Evolutionary conservation across 2,888 invertebrate species (phyloP), one percentile per base, ranked within the genome.

Genomic region (Mythimna pallens): DNA sequence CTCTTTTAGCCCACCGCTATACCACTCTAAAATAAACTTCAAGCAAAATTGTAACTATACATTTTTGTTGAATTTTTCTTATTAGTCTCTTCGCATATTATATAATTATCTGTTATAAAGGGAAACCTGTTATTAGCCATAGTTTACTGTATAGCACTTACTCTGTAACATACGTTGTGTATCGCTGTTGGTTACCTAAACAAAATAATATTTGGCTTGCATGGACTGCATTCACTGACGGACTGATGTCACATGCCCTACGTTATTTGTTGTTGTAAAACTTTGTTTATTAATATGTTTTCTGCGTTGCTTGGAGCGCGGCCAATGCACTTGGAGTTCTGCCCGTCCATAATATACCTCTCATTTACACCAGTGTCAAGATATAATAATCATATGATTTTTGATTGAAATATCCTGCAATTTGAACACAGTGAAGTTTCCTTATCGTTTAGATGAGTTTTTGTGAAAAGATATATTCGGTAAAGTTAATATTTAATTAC

Each of bases 231-330:
- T 65, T 58, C 65, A 75, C 65, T 75, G 22, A 75, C 17, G 17
- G n/a, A 30, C 20, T 20, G 8, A n/a, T 47, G 20, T 63, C n/a
- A 59, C 36, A 75, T 66, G 68, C 76, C 36, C 43, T 59, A 25
- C 81, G 34, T 17, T 58, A 25, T 52, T 20, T 64, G 65, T 65
- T 78, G 30, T 50, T 73, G 20, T 55, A 64, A 64, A 76, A 65
- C 22, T 69, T 80, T 80, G 47, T 59, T 79, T 83, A 79, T 80
- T 80, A 57, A 68, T 73, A 81, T 70, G 57, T 67, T 80, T 76
- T 54, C 20, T 64, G 61, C 81, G 43, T 25, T 50, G 50, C 36
- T 80, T 80, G 80, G 80, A 81, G 12, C 12, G 10, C 17, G 6
- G 77, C 80, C 80, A 81, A 68, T 52, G n/a, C 34, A 47, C 22